These are phyloP conservation scores for Neodiprion lecontei DNA, from an alignment of 1,140 invertebrate genomes.

Conservation along the genomic window DNA sequence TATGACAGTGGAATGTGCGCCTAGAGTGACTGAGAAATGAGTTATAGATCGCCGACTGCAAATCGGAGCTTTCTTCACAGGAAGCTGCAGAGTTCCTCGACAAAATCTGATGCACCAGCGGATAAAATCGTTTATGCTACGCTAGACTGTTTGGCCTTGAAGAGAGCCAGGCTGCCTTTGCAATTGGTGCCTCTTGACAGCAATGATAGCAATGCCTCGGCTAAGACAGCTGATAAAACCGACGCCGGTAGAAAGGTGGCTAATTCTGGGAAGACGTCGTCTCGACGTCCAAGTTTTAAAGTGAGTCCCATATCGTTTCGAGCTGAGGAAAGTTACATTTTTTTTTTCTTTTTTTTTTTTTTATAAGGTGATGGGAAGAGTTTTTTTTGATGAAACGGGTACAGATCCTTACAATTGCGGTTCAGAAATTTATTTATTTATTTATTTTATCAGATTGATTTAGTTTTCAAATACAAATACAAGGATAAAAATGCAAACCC, in stretches of 20 bases:
- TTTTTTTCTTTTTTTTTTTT: neutral
- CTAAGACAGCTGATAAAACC: slow-evolving; percentile 28
- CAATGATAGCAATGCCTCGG: neutral
- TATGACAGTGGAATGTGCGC: too few species aligned
- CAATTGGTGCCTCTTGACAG: slow-evolving; percentile 39
- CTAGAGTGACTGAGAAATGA: slow-evolving; percentile 33
- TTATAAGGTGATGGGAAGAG: too few species aligned
- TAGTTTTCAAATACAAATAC: too few species aligned
- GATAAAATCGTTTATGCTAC: slow-evolving; percentile 48
- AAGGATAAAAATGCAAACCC: too few species aligned
- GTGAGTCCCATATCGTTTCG: neutral
- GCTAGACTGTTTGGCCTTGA: slow-evolving; percentile 54
- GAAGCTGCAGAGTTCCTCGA: slow-evolving; percentile 20
- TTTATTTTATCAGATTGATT: too few species aligned
- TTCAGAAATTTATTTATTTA: too few species aligned
- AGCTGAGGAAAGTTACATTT: neutral
- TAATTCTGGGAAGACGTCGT: slow-evolving; percentile 10
- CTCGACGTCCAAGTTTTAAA: slow-evolving; percentile 17
- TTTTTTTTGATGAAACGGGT: too few species aligned
- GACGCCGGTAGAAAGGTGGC: neutral
- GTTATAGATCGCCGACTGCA: slow-evolving; percentile 32
- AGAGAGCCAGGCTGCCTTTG: slow-evolving; percentile 46
- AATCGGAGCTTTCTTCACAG: slow-evolving; percentile 53
- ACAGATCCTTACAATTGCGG: too few species aligned
- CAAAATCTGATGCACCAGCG: slow-evolving; percentile 19